Evolutionary conservation across 1,140 invertebrate genomes (phyloP), one percentile per base, ranked within the genome.

Genomic region (Zaprionus kolodkinae): DNA sequence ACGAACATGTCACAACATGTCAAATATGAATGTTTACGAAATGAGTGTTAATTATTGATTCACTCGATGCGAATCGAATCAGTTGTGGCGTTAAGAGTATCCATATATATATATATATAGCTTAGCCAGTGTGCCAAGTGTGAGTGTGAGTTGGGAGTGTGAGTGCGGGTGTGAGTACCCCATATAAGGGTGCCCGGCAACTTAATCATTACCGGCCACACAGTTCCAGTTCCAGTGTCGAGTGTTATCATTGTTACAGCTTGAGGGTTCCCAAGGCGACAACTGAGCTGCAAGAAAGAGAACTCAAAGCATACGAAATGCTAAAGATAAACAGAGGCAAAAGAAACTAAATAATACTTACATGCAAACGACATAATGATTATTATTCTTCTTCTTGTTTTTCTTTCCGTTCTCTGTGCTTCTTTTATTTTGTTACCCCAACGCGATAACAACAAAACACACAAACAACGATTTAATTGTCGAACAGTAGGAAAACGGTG

Each of bases 221-320:
- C 68, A 15, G n/a, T 43, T 63, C 9, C 25, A 67, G 76, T 30
- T 30, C 6, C 43, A 50, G 56, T 60, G 50, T 15, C n/a, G 63
- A n/a, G n/a, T n/a, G 79, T 82, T 82, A 82, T 83, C 80, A 6
- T 40, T 5, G n/a, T 6, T 6, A 36, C 63, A 65, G 65, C 30
- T 76, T 43, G 40, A 62, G 62, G 54, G 50, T 11, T 43, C 57
- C 57, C 65, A 71, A 71, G 61, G 77, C 62, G 50, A 68, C 27
- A 55, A 54, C 50, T 21, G 21, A 21, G 21, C 21, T 21, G 57
- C 55, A 67, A 76, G 80, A 69, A 65, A 50, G 60, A 60, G 40
- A 54, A 45, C 15, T 52, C 64, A 67, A 81, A 81, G 76, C 55
- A 64, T 59, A 60, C 25, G 52, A 30, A 27, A 60, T 17, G 79